phyloP scores from a whole-genome alignment of 2,888 invertebrate genomes.

The Brenthis daphne region DNA sequence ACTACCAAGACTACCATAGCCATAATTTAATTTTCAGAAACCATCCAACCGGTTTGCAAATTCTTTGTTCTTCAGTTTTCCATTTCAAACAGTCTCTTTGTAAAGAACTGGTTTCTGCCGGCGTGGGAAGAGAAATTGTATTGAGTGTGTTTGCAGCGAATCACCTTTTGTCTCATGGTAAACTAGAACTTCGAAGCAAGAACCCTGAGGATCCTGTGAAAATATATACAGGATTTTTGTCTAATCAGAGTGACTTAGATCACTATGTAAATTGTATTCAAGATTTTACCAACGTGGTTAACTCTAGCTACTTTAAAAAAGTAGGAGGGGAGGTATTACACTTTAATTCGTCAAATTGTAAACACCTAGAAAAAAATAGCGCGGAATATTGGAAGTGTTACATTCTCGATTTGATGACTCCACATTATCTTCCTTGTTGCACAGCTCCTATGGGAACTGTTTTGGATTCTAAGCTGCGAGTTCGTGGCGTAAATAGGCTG shows the following conservation, averaged over 20 bases:
- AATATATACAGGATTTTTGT: constrained; percentile 43
- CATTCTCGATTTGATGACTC: constrained; percentile 42
- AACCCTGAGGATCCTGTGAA: constrained; percentile 64
- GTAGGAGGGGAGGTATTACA: constrained; percentile 44
- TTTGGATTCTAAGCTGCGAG: constrained; percentile 45
- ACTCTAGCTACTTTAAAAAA: constrained; percentile 45
- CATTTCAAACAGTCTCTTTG: constrained; percentile 38
- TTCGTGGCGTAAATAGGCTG: constrained; percentile 42
- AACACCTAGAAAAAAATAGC: constrained; percentile 16
- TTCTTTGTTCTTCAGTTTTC: constrained; percentile 42
- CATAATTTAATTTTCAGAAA: constrained; percentile 40
- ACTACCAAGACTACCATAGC: constrained; percentile 61
- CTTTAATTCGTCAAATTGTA: constrained; percentile 41
- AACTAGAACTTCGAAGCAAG: constrained; percentile 72
- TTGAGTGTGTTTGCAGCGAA: constrained; percentile 42
- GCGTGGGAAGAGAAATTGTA: constrained; percentile 39
- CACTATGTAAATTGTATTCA: constrained; percentile 41
- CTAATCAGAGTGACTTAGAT: constrained; percentile 44
- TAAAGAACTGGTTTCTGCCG: constrained; percentile 38
- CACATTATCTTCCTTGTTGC: constrained; percentile 48
- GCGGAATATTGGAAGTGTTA: constrained; percentile 48
- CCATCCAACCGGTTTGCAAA: constrained; percentile 35
- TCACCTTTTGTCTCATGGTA: constrained; percentile 76
- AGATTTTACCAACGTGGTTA: constrained; percentile 45
- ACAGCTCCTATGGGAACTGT: constrained; percentile 52